A percentile compares a stretch with the other conserved stretches of the same genome.
These are phyloP conservation scores for Caenorhabditis tropicalis DNA, from an alignment of 1,140 invertebrate species.

Conservation along the genomic window DNA sequence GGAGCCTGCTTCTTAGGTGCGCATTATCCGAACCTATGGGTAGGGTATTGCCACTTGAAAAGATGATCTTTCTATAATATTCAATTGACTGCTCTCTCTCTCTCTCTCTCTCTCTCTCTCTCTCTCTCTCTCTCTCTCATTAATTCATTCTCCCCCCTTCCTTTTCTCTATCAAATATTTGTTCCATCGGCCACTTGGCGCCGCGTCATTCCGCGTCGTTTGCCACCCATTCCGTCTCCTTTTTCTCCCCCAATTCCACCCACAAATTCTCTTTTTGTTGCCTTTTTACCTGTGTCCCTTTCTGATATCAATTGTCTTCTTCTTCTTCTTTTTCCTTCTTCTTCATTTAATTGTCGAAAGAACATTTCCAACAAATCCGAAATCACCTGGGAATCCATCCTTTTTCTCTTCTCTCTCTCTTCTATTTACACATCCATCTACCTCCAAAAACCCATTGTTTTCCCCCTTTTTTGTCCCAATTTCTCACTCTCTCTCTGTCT, in stretches of 20 bases:
- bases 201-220: slow-evolving; percentile 41
- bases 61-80: background rate
- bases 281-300: background rate
- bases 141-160: background rate
- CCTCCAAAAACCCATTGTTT: slow-evolving; percentile 15
- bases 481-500: background rate
- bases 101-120: background rate
- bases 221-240: background rate
- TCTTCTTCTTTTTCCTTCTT: no score
- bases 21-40: no score
- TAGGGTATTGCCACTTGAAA: background rate
- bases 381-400: background rate
- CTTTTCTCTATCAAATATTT: slow-evolving; percentile 36
- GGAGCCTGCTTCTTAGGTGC: no score
- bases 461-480: background rate
- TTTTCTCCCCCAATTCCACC: background rate
- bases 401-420: background rate
- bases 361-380: background rate
- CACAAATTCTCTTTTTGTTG: slow-evolving; percentile 12
- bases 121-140: background rate
- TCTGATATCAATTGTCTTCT: no score
- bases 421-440: background rate
- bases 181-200: slow-evolving; percentile 8
- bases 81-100: background rate
- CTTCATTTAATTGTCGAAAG: no score